A percentile compares a stretch with the other conserved stretches of the same genome.
phyloP scores from a whole-genome alignment of 2,888 invertebrate species.

The Drosophila meridionalis region DNA sequence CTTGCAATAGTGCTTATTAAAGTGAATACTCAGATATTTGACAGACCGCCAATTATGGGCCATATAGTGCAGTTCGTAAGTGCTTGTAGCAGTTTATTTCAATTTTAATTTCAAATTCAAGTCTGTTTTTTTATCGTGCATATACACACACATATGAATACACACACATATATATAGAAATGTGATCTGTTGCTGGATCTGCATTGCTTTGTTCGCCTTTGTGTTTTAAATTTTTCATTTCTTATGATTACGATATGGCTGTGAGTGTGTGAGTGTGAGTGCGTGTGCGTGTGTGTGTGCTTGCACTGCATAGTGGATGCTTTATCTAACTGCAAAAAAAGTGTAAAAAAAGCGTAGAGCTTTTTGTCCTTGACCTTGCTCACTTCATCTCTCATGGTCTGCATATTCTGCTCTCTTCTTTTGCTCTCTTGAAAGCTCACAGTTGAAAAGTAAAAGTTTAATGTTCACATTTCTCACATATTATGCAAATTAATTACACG shows the following conservation, averaged over 20 bases:
- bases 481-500: constrained; percentile 38
- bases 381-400: constrained; percentile 39
- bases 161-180: constrained; percentile 3
- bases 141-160: not conserved
- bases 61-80: constrained; percentile 72
- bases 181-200: constrained; percentile 24
- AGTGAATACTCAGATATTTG: constrained; percentile 24
- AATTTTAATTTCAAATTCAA: constrained; percentile 13
- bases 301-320: constrained; percentile 54
- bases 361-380: constrained; percentile 78
- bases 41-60: constrained; percentile 47
- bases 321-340: constrained; percentile 68
- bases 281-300: constrained; percentile 10
- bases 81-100: constrained; percentile 32
- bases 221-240: constrained; percentile 20
- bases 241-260: constrained; percentile 13
- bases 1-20: constrained; percentile 25
- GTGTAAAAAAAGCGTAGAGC: constrained; percentile 45
- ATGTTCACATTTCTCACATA: constrained; percentile 16
- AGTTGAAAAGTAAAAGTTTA: constrained; percentile 35
- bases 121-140: not conserved
- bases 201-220: constrained; percentile 40
- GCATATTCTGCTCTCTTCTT: constrained; percentile 26
- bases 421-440: constrained; percentile 43
- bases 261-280: not conserved